Percentiles rank a stretch among this genome's conserved stretches.
Conservation (phyloP, 2,888 invertebrate genomes). For the Anthrax anthrax region DNA sequence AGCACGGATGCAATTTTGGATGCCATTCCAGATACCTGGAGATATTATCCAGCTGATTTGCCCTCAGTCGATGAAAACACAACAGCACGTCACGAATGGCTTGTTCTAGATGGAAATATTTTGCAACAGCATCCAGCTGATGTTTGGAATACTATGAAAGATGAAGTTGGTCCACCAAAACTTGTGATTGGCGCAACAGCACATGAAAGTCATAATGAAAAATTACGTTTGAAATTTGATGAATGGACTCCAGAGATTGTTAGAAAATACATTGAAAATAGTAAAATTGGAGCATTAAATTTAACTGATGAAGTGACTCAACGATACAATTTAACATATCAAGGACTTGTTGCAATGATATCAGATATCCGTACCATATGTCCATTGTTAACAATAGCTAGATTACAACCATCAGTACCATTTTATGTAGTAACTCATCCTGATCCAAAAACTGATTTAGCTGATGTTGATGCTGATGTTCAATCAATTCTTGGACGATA, state of each 20-base stretch:
- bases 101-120: constrained; percentile 57
- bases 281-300: constrained; percentile 44
- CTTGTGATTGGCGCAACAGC: constrained; percentile 61
- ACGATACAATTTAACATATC: constrained; percentile 52
- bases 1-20: constrained; percentile 45
- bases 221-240: constrained; percentile 43
- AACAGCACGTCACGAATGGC: constrained; percentile 52
- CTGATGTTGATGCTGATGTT: constrained; percentile 51
- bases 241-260: constrained; percentile 54
- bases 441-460: constrained; percentile 37
- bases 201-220: constrained; percentile 53
- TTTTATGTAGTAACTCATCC: constrained; percentile 59
- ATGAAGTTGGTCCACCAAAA: constrained; percentile 32
- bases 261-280: constrained; percentile 42
- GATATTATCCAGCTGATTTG: constrained; percentile 41
- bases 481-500: constrained; percentile 66
- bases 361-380: constrained; percentile 68
- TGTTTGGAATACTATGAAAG: constrained; percentile 40
- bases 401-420: constrained; percentile 46
- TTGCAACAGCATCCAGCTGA: constrained; percentile 51
- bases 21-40: constrained; percentile 60
- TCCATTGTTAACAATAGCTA: constrained; percentile 54
- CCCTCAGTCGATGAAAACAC: constrained; percentile 40
- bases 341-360: constrained; percentile 54
- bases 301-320: constrained; percentile 46